A percentile compares a stretch with the other conserved stretches of the same genome.
These are phyloP conservation scores for Helobdella robusta DNA, from an alignment of 2,888 invertebrate species.

Conservation along the genomic window DNA sequence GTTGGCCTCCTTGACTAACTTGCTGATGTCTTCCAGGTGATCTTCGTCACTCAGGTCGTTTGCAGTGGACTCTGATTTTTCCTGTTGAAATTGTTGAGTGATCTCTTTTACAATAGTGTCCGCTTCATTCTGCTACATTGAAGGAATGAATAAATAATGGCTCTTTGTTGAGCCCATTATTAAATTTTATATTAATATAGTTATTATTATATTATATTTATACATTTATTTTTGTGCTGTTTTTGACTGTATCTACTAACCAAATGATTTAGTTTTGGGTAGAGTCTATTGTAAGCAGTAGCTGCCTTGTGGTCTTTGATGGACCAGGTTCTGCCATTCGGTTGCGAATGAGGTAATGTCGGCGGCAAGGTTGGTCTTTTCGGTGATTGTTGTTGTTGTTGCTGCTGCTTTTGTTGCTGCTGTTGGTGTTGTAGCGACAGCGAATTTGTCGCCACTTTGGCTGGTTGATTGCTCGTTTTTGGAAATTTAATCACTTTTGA, in stretches of 20 bases:
- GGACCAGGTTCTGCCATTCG: background rate
- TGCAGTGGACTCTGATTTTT: background rate
- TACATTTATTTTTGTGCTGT: background rate
- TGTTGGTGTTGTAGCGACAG: background rate
- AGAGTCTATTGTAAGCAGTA: too few species aligned
- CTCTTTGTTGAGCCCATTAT: too few species aligned
- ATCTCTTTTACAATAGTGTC: background rate
- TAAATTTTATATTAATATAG: background rate
- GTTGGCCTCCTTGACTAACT: background rate
- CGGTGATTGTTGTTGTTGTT: background rate
- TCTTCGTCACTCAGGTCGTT: background rate
- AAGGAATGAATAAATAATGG: too few species aligned
- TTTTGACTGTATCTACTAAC: too few species aligned
- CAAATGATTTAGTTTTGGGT: too few species aligned
- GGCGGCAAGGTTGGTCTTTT: background rate
- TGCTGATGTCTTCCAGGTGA: background rate
- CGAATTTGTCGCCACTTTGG: too few species aligned
- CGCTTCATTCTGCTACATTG: background rate
- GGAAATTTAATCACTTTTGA: too few species aligned
- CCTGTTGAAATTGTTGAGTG: background rate
- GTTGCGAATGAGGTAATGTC: background rate
- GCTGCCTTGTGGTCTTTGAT: background rate
- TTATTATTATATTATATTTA: background rate
- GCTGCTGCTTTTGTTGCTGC: background rate
- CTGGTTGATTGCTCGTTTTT: too few species aligned